phyloP scores from a whole-genome alignment of 1,140 invertebrate species.

The Bombus terrestris region DNA sequence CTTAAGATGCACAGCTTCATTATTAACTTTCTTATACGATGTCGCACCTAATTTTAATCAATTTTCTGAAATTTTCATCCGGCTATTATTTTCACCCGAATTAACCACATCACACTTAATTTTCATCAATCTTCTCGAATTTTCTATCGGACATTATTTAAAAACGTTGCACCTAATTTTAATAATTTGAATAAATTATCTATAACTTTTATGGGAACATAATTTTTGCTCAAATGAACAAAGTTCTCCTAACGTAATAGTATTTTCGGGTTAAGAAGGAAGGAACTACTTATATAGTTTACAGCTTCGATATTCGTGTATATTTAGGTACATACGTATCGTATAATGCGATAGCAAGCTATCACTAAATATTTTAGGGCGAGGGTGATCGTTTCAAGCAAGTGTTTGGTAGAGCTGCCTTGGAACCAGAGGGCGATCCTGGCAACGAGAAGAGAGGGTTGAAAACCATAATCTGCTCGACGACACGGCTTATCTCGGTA shows the following conservation, averaged over 20 bases:
- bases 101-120: neutral
- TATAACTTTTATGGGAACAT: neutral
- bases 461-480: conserved; percentile 78
- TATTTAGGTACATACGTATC: neutral
- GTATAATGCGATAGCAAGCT: neutral
- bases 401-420: neutral
- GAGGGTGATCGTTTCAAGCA: conserved; percentile 4
- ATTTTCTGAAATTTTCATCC: neutral
- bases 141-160: neutral
- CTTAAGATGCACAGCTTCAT: neutral
- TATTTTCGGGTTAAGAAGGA: neutral
- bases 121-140: neutral
- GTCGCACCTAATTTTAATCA: neutral
- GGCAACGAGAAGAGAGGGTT: conserved; percentile 56
- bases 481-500: conserved; percentile 80
- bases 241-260: neutral
- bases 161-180: neutral
- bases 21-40: neutral
- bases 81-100: neutral
- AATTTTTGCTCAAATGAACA: no score
- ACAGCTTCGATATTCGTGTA: conserved; percentile 9
- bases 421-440: conserved; percentile 19
- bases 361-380: neutral
- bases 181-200: neutral
- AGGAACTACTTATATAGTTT: neutral